Base-by-base conservation (phyloP, 2,113 vertebrate genomes). In the Scomber japonicus region DNA sequence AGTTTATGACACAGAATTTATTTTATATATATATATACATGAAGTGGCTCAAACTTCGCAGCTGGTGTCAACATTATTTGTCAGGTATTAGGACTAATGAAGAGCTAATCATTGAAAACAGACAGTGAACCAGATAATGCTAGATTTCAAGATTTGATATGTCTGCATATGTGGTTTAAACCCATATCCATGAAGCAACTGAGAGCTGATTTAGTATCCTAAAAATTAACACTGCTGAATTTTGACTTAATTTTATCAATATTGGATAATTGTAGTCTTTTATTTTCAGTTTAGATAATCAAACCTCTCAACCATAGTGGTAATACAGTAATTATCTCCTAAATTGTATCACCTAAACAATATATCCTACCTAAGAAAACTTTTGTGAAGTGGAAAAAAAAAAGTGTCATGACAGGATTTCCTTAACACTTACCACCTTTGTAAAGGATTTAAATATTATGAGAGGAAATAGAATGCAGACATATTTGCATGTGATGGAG, bases 401-500 rank as follows among this genome's bases (percentile, higher is more conserved):
- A 14, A 45, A 19, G 11, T 56, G 24, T 46, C 14, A 15, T 44
- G 40, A 44, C 31, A 51, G 31, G 5, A 35, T 35, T 35, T 35
- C 31, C 31, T 35, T 5, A 40, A 21, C 9, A 50, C 11, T 16
- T 59, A 19, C 1, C n/a, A 27, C 50, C 2, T 46, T 74, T 65
- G 19, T 19, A 31, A 59, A 17, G 19, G 17, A 71, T 55, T 57
- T 24, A 53, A 48, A 70, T 31, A 17, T 16, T 3, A 66, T 30
- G 12, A 6, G 30, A 51, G n/a, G 24, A 49, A 53, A 35, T 21
- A 16, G 48, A 48, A 55, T 61, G 67, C 30, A 30, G 45, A 62
- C 16, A 48, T n/a, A 59, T 82, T 44, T 46, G 71, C 31, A 55
- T 56, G 6, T 48, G 44, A 57, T 67, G 45, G 73, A 45, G n/a